Evolutionary conservation across 2,888 invertebrate species (phyloP), one percentile per base, ranked within the genome.

Genomic region (Leptinotarsa peninsularis): DNA sequence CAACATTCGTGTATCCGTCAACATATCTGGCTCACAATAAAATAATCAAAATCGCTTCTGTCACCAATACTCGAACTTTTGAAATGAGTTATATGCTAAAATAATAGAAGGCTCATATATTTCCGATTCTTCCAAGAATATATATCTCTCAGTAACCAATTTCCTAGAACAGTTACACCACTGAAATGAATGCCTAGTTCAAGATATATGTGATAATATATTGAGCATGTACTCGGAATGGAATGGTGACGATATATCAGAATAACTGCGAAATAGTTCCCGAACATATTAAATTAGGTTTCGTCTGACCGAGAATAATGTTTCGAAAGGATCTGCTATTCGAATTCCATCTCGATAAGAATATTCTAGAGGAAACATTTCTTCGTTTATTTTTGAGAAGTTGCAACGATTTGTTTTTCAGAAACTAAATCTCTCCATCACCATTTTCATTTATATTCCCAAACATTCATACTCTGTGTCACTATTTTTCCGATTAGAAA

Each of bases 281-380:
- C 63, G 71, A 67, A 71, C 71, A 76, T 73, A 76, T 76, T 73
- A 76, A 76, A 76, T 76, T 73, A 76, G 71, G 66, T 71, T 74
- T 56, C 49, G 73, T 71, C 67, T 68, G 60, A 49, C 67, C 67
- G 21, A 21, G 68, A 67, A 75, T 68, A 72, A 75, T 75, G 60
- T 75, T 70, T 72, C 66, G 68, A 58, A 63, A 49, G 23, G 56
- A 54, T 23, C 52, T 52, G 43, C 43, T 43, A 43, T 43, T 43
- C 43, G 10, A 43, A 13, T 43, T 10, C 10, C 10, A 72, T 75
- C 72, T 67, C 49, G 15, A 49, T 71, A 56, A 60, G 67, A 72
- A 72, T 14, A 58, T 58, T 58, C 58, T 4, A 13, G 27, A 21
- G 21, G 4, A 58, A 13, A 54, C 2, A 43, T 43, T 10, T 43